Evolutionary conservation across 2,113 vertebrate genomes (phyloP), one percentile per base, ranked within the genome.

Genomic region (Glaucidium brasilianum): DNA sequence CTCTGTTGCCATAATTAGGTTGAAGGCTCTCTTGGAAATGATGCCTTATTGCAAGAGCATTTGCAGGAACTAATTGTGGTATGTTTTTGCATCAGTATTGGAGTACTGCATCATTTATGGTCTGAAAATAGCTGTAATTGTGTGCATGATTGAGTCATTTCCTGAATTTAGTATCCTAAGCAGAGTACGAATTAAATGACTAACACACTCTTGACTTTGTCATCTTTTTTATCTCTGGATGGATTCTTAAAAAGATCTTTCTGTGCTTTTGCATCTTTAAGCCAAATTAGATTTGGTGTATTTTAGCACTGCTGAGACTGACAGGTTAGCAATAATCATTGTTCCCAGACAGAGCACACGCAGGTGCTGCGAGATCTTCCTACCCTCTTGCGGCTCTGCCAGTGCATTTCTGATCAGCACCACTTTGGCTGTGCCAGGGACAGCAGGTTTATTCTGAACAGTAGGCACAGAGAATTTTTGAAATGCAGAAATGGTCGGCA

Each of bases 61-160:
- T 98, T 97, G 95, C 97, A 97, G 95, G 94, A 97, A 97, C 97
- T 98, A 98, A 98, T 97, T 98, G 97, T 96, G 92, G 95, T 97
- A 91, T 97, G 97, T 96, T 97, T 98, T 98, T 97, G 96, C 97
- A 98, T 98, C 97, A 96, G 97, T 90, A 96, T 85, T 74, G 94
- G 96, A 56, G n/a, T 83, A 94, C 92, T 85, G 75, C 98, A 97
- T 98, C 97, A 96, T 97, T 98, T 97, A 96, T 94, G 90, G 91
- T 88, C 94, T 97, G 97, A 98, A 98, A 98, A 98, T 98, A 98
- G 97, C 97, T 97, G 88, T 97, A 98, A 98, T 98, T 98, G 95
- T 98, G 97, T 96, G 96, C 84, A 91, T 87, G 95, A 96, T 96
- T 98, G 98, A 98, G 98, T 98, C 98, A 98, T 96, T 96, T 91